Evolutionary conservation across 2,113 vertebrate genomes (phyloP).

Genomic region (Corydoras sp.): DNA sequence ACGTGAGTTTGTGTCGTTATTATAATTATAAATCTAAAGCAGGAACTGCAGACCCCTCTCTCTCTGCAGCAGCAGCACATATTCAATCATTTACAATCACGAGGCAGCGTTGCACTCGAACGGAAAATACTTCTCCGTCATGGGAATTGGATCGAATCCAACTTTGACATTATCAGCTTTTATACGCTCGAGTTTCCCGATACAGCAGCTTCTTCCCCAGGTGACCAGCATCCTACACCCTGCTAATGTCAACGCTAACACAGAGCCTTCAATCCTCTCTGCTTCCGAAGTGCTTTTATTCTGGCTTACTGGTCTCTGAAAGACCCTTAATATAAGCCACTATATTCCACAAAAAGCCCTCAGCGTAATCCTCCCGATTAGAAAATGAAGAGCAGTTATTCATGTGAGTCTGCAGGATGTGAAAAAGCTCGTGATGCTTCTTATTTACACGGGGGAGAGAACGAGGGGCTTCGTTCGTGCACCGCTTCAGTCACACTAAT

Average conservation of each 20-base stretch:
- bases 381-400: conserved; percentile 47
- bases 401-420: conserved; percentile 32
- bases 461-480: not conserved
- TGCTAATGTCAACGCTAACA: conserved; percentile 1
- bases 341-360: conserved; percentile 45
- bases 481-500: not conserved
- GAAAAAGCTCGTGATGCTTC: conserved; percentile 15
- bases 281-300: conserved; percentile 41
- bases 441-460: conserved; percentile 5
- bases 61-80: no score
- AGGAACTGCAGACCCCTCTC: no score
- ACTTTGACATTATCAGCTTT: conserved; percentile 11
- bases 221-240: conserved; percentile 25
- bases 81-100: no score
- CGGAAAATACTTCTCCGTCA: not conserved
- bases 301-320: conserved; percentile 43
- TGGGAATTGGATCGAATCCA: not conserved
- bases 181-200: conserved; percentile 34
- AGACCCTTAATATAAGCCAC: conserved; percentile 47
- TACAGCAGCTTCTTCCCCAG: conserved; percentile 24
- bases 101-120: no score
- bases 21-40: no score
- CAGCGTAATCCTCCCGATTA: conserved; percentile 44
- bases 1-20: no score
- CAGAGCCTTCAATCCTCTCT: conserved; percentile 37